A percentile compares a stretch with the other conserved stretches of the same genome.
Conservation (phyloP, 1,140 invertebrate genomes). For the Dolichoris vasculosae region DNA sequence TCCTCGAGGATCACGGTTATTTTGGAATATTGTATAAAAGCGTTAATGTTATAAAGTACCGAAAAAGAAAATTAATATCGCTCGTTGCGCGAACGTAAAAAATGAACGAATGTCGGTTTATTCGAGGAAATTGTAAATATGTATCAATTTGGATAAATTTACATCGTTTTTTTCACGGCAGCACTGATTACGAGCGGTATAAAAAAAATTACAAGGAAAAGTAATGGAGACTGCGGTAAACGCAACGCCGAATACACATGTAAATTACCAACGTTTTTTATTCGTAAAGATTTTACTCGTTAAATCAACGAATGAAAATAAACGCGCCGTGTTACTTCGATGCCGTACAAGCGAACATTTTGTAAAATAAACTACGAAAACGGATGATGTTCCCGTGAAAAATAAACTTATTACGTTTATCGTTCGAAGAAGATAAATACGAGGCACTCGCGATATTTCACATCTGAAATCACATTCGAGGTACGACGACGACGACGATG, state of each 20-base stretch:
- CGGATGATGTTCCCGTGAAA: not conserved
- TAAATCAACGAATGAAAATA: not conserved
- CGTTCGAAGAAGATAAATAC: not conserved
- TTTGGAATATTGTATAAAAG: no score
- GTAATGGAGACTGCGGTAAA: not conserved
- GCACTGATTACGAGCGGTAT: not conserved
- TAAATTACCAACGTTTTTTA: not conserved
- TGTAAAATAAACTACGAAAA: not conserved
- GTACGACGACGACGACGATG: no score
- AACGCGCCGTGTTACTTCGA: not conserved
- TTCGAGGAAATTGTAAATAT: no score
- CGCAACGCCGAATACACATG: not conserved
- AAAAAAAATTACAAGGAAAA: not conserved
- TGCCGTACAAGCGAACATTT: not conserved
- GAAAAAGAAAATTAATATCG: no score
- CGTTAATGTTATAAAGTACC: no score
- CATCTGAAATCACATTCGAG: not conserved
- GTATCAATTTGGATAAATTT: no score
- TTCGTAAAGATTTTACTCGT: not conserved
- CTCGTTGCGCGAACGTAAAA: no score
- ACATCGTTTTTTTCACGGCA: not conserved
- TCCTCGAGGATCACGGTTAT: no score
- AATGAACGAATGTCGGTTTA: no score
- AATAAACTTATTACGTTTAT: not conserved
- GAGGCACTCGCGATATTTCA: not conserved